Evolutionary conservation across 2,113 vertebrate species (phyloP), one percentile per base, ranked within the genome.

Genomic region (Tenrec ecaudatus): DNA sequence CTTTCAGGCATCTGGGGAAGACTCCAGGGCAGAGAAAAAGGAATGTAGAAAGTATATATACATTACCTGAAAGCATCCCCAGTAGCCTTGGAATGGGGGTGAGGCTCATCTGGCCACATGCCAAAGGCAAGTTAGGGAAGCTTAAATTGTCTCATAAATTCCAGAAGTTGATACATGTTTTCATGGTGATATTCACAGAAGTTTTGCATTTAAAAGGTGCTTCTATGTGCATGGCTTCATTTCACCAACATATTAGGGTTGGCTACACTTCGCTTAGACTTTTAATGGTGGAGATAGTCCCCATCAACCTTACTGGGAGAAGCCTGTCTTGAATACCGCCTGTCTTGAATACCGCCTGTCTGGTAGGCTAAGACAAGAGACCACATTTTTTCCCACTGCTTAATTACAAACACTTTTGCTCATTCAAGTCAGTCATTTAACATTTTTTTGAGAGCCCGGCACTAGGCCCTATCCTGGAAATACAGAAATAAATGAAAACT

Each of bases 401-500:
- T 69, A 40, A 60, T 10, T 23, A 43, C 0, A 38, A 31, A 69
- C 8, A 20, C 4, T 33, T 76, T 75, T 71, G 86, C n/a, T 83
- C 12, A 80, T 75, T 86, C 83, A 43, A 27, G 40, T 68, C n/a
- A 47, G 6, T 75, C 58, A 80, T 83, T 88, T 29, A 69, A 7
- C 43, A 31, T n/a, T n/a, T 92, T 81, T 80, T 47, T 33, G 47
- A 81, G 73, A 94, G 33, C 47, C 79, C 29, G 7, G 38, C 38
- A 10, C 31, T 22, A 29, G n/a, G 33, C 3, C 33, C 81, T 23
- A 1, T 64, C 60, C 86, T 58, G 53, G 47, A 76, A 89, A 87
- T 31, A 22, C 4, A 47, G 12, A 82, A 23, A 81, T 62, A 40
- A 90, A 85, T 92, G 84, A 94, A 85, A 77, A 29, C 66, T 36